Evolutionary conservation across 2,113 vertebrate genomes (phyloP).

Genomic region (Microtus montanus): DNA sequence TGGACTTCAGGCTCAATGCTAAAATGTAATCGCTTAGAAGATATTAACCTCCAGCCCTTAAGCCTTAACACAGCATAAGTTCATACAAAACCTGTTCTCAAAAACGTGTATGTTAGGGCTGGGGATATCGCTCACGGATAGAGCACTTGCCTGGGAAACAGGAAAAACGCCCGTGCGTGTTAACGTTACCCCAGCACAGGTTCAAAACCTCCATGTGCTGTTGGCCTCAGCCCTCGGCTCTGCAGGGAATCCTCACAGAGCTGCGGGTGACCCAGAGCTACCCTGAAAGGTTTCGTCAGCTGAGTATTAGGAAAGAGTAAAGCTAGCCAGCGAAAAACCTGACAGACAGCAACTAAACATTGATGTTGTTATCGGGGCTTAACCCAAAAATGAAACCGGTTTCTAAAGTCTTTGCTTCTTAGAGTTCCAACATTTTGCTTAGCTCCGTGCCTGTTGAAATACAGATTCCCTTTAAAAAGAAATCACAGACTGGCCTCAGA

Average conservation of each 20-base stretch:
- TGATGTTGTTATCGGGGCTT: background rate
- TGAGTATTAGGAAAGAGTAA: background rate
- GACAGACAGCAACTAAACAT: background rate
- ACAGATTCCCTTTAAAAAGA: background rate
- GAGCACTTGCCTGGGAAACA: background rate
- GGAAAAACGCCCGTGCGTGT: background rate
- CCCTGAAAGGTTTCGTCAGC: background rate
- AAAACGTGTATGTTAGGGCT: background rate
- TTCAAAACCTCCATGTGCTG: background rate
- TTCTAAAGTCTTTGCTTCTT: conserved; percentile 36
- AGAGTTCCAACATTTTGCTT: conserved; percentile 2
- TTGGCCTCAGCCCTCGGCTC: background rate
- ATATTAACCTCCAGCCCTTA: background rate
- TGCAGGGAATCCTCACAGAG: background rate
- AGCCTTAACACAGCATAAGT: background rate
- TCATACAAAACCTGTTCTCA: background rate
- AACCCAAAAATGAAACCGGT: background rate
- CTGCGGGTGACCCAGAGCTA: background rate
- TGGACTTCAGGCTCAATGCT: background rate
- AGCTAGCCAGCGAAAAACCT: background rate
- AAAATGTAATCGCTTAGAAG: background rate
- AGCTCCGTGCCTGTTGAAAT: conserved; percentile 32
- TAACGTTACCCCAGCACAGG: background rate
- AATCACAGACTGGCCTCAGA: background rate
- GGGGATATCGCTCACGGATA: background rate